phyloP scores from a whole-genome alignment of 1,140 invertebrate species.

The Orchesella cincta region DNA sequence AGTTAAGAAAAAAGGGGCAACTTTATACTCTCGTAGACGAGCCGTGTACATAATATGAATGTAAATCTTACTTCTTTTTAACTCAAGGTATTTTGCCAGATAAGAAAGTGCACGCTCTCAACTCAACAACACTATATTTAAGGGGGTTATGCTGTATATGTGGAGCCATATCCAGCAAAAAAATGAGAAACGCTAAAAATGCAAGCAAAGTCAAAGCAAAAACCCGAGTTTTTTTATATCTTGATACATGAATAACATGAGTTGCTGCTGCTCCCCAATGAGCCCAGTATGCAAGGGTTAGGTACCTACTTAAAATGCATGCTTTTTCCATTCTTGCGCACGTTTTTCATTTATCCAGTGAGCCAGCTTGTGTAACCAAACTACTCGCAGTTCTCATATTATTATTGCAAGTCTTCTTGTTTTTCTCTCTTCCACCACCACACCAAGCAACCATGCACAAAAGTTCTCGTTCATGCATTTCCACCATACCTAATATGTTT shows the following conservation, averaged over 20 bases:
- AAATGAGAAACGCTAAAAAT: neutral
- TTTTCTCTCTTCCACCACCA: neutral
- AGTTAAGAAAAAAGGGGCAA: neutral
- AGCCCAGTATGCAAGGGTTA: neutral
- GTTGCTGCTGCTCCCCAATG: neutral
- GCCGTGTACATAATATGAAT: neutral
- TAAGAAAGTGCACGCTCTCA: neutral
- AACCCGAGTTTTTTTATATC: neutral
- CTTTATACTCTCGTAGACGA: neutral
- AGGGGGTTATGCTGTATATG: neutral
- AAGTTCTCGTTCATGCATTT: neutral
- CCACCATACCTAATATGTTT: neutral
- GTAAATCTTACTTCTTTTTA: neutral
- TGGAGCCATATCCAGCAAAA: neutral
- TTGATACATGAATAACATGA: neutral
- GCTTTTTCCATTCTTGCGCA: neutral
- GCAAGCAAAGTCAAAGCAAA: neutral
- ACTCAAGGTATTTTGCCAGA: neutral
- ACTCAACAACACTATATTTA: neutral
- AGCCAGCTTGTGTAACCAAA: neutral
- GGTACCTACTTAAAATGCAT: neutral
- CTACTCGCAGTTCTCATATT: neutral
- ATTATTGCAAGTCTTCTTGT: constrained; percentile 3
- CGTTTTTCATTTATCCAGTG: neutral
- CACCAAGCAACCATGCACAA: neutral